Evolutionary conservation across 2,113 vertebrate genomes (phyloP).

Genomic region (Cathartes aura): DNA sequence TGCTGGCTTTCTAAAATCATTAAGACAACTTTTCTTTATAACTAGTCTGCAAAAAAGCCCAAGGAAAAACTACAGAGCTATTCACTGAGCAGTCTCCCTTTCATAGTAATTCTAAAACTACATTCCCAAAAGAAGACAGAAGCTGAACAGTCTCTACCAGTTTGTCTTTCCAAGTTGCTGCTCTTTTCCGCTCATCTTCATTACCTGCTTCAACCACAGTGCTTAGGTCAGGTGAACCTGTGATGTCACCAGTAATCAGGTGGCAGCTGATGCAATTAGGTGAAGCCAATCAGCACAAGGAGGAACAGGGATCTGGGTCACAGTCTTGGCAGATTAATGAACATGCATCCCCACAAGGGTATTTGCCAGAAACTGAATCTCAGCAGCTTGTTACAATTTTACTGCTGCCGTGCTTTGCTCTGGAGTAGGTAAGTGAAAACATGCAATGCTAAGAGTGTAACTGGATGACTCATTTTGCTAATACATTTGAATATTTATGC

Average conservation of each 20-base stretch:
- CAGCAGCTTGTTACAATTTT: background rate
- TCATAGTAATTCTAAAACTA: background rate
- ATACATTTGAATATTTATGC: background rate
- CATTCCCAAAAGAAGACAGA: background rate
- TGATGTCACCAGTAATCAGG: background rate
- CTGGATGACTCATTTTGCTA: background rate
- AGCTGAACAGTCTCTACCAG: background rate
- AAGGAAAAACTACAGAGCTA: background rate
- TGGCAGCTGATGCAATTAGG: slow-evolving; percentile 1
- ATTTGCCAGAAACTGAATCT: background rate
- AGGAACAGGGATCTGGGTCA: background rate
- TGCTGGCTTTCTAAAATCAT: background rate
- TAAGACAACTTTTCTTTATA: background rate
- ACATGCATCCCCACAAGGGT: background rate
- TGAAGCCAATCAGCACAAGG: background rate
- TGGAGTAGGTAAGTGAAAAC: background rate
- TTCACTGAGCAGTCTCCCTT: background rate
- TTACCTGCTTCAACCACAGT: background rate
- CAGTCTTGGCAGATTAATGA: background rate
- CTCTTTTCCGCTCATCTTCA: background rate
- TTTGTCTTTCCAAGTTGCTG: background rate
- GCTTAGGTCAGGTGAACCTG: background rate
- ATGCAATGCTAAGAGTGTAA: background rate
- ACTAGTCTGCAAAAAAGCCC: background rate
- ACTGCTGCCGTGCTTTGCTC: background rate